phyloP scores from a whole-genome alignment of 2,888 invertebrate species.

The Eupithecia dodoneata region DNA sequence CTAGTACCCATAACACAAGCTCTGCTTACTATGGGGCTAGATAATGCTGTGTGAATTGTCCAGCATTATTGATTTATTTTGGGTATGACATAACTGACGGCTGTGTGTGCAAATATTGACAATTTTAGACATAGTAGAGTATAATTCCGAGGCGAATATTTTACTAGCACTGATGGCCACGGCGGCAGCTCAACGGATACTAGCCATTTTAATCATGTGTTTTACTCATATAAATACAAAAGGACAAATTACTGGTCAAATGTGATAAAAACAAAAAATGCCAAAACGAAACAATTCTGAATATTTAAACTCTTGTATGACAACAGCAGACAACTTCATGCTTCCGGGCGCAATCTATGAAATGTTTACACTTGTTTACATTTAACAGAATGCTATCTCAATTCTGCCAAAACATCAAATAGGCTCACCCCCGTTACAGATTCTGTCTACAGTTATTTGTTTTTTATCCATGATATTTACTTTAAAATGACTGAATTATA shows the following conservation, averaged over 20 bases:
- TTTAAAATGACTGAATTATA: neutral
- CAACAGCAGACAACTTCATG: neutral
- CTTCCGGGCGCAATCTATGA: constrained; percentile 22
- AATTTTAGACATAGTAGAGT: neutral
- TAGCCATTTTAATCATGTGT: neutral
- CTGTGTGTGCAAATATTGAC: neutral
- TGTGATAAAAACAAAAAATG: neutral
- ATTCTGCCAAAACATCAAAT: constrained; percentile 1
- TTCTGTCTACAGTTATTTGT: neutral
- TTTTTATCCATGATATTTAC: neutral
- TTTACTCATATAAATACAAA: neutral
- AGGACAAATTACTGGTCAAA: neutral
- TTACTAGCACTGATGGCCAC: too few species aligned
- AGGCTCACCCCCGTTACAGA: neutral
- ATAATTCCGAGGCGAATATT: too few species aligned
- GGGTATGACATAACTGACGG: neutral
- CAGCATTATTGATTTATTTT: neutral
- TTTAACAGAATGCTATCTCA: constrained; percentile 18
- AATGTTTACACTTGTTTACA: constrained; percentile 6
- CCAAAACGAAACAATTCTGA: neutral
- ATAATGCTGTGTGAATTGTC: too few species aligned
- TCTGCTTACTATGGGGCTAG: too few species aligned
- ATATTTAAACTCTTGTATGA: neutral
- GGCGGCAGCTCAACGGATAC: too few species aligned
- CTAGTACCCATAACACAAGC: too few species aligned